Evolutionary conservation across 2,113 vertebrate species (phyloP).

Genomic region (Ellobius talpinus): DNA sequence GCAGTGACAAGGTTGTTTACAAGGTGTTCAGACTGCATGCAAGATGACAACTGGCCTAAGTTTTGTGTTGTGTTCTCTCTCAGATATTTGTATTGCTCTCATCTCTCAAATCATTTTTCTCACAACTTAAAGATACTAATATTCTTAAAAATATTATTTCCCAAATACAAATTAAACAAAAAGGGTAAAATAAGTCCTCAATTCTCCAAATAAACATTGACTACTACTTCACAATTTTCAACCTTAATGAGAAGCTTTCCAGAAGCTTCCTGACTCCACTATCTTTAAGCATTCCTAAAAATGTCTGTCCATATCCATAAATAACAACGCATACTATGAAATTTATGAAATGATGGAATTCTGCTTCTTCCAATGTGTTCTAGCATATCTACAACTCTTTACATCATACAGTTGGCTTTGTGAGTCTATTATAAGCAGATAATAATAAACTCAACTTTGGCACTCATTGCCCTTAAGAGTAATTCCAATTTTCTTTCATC

Average conservation of each 20-base stretch:
- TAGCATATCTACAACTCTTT: background rate
- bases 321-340: background rate
- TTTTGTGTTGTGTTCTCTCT: constrained; percentile 65
- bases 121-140: constrained; percentile 48
- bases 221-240: background rate
- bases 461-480: background rate
- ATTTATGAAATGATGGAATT: background rate
- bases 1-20: constrained; percentile 64
- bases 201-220: constrained; percentile 55
- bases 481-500: constrained; percentile 7
- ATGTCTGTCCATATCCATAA: background rate
- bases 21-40: constrained; percentile 65
- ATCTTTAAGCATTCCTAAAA: background rate
- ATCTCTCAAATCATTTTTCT: constrained; percentile 60
- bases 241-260: background rate
- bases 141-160: background rate
- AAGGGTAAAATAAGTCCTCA: background rate
- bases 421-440: background rate
- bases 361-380: background rate
- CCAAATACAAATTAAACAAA: constrained; percentile 66
- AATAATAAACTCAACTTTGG: background rate
- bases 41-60: constrained; percentile 71
- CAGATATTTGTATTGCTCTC: constrained; percentile 53
- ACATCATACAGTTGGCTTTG: background rate
- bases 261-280: background rate